Evolutionary conservation across 1,140 invertebrate species (phyloP).

Genomic region (Temnothorax longispinosus): DNA sequence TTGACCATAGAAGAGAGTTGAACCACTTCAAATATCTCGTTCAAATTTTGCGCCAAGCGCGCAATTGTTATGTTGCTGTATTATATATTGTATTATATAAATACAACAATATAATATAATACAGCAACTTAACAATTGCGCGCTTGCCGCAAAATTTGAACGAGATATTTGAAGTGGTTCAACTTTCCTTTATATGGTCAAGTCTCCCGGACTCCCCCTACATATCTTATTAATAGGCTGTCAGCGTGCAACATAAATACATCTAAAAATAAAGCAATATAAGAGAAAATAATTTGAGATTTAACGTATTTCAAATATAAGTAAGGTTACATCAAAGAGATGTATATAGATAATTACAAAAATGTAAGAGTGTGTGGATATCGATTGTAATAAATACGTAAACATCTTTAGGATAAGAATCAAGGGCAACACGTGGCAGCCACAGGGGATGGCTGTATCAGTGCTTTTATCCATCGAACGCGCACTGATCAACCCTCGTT

Average conservation of each 20-base stretch:
- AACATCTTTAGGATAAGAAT: neutral
- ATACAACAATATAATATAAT: too few species aligned
- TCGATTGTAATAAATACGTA: neutral
- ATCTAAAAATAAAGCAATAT: neutral
- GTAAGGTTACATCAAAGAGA: neutral
- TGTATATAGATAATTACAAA: neutral
- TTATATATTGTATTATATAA: too few species aligned
- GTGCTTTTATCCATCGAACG: constrained; percentile 45
- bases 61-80: too few species aligned
- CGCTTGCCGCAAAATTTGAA: too few species aligned
- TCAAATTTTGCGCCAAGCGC: too few species aligned
- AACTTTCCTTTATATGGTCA: too few species aligned
- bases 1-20: too few species aligned
- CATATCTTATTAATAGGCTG: too few species aligned
- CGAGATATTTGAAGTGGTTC: too few species aligned
- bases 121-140: too few species aligned
- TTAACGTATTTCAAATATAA: neutral
- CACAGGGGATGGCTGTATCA: neutral
- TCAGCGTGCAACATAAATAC: neutral
- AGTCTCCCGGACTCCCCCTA: too few species aligned
- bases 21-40: too few species aligned
- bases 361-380: neutral
- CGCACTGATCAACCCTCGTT: constrained; percentile 48
- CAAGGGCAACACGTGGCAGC: constrained; percentile 50
- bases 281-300: neutral